Base-by-base conservation (phyloP, 2,797 vertebrate species). In the Myotis vivesi region DNA sequence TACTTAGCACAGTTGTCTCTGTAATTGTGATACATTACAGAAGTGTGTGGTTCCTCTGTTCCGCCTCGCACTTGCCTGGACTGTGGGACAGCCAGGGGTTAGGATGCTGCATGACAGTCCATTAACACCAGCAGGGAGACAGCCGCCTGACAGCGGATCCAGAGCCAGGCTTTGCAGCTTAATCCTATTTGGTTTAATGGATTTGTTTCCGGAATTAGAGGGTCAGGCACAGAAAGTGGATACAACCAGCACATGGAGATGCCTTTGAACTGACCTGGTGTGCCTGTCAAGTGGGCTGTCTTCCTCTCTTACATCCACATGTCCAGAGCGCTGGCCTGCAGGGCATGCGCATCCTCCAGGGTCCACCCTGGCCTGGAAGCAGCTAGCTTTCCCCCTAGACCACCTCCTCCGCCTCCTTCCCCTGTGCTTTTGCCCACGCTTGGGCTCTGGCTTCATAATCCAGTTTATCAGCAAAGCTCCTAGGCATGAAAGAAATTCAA, bases 11-110 rank as follows among this genome's bases (percentile, higher is more conserved):
- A 94, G 95, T 94, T 93, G 94, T 95, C 94, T 94, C 86, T 11
- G 44, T 96, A 98, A 97, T 97, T 96, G 89, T 97, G 97, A 97
- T 92, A 68, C 93, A 97, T 97, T 98, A 96, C 87, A 95, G 94
- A 95, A 97, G 97, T 22, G 59, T 71, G 33, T 73, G 81, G 91
- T 92, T 97, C 53, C 3, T 10, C 72, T 59, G 83, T 96, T 92
- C 53, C 15, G 87, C 82, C 91, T 92, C 17, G 1, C 79, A 55
- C 87, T n/a, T 86, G 75, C 90, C 94, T 73, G 57, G 36, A 46
- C 49, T 64, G 87, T 68, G 53, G 72, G 72, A 91, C 82, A 87
- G 86, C 96, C 23, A 1, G 64, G 66, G 94, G 96, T 96, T 96
- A 97, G 82, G 49, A 94, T 91, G 80, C 38, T 1, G 38, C 33